Evolutionary conservation across 2,888 invertebrate species (phyloP).

Genomic region (Agrenia bidenticulata): DNA sequence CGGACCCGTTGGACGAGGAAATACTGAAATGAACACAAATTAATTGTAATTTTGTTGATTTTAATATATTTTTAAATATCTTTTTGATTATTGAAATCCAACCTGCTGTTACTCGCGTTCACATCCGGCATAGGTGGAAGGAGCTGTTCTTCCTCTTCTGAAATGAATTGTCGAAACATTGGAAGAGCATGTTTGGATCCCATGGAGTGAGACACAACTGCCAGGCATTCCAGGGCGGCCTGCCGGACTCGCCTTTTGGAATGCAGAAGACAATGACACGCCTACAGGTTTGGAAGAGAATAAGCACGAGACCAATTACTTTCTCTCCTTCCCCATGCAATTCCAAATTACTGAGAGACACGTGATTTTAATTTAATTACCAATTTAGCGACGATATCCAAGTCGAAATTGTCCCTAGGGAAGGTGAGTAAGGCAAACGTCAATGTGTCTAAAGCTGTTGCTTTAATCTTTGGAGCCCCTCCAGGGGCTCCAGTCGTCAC

Average conservation of each 20-base stretch:
- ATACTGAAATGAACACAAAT: constrained; percentile 1
- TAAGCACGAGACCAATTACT: no score
- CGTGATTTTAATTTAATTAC: constrained; percentile 51
- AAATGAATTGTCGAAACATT: constrained; percentile 54
- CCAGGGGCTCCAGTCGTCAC: constrained; percentile 34
- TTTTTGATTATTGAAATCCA: background rate
- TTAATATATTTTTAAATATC: no score
- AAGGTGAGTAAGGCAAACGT: constrained; percentile 76
- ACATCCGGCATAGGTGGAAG: background rate
- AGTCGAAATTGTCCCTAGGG: constrained; percentile 73
- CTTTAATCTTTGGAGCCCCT: constrained; percentile 44
- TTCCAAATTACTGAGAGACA: no score
- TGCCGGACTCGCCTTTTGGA: constrained; percentile 73
- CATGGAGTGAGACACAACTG: constrained; percentile 73
- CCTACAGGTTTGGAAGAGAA: no score
- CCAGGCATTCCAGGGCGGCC: constrained; percentile 75
- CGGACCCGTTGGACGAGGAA: background rate
- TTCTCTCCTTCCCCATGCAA: no score
- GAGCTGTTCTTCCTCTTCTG: constrained; percentile 26
- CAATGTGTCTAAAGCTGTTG: constrained; percentile 68
- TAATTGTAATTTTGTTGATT: no score
- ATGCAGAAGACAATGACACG: constrained; percentile 60
- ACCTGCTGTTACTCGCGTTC: constrained; percentile 23
- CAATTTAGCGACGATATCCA: constrained; percentile 56
- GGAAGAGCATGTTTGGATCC: constrained; percentile 64